These are phyloP conservation scores for Tipula unca DNA, from an alignment of 2,888 invertebrate species.

Conservation along the genomic window DNA sequence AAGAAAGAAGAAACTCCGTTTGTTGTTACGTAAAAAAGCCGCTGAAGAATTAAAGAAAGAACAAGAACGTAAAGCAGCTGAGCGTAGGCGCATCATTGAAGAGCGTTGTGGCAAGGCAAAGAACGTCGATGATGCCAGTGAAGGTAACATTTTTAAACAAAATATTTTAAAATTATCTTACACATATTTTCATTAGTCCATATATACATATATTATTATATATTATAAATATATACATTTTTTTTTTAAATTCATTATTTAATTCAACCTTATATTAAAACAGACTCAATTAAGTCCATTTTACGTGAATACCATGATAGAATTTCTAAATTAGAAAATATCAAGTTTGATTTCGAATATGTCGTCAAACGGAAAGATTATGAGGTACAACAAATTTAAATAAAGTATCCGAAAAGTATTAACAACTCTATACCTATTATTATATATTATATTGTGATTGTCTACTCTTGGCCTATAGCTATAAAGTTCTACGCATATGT, in stretches of 20 bases:
- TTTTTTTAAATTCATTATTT: conserved; percentile 16
- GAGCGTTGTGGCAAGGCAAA: conserved; percentile 90
- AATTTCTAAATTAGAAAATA: conserved; percentile 81
- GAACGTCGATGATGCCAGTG: conserved; percentile 83
- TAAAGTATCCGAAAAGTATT: conserved; percentile 19
- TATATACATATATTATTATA: neutral
- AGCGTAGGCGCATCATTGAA: conserved; percentile 94
- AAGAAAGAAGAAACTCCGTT: conserved; percentile 99
- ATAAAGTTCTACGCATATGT: neutral
- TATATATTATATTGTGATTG: neutral
- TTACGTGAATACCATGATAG: conserved; percentile 80
- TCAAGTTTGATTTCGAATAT: conserved; percentile 98
- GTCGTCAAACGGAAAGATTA: conserved; percentile 96
- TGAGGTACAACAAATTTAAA: conserved; percentile 65
- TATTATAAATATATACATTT: neutral
- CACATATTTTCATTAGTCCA: neutral
- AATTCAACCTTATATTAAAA: conserved; percentile 26
- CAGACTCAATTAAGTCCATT: conserved; percentile 69
- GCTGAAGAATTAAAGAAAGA: conserved; percentile 99
- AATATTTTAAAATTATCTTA: conserved; percentile 22
- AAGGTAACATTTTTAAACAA: conserved; percentile 57
- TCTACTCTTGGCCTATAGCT: neutral
- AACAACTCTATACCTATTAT: neutral
- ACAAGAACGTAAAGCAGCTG: conserved; percentile 97
- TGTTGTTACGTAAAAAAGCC: conserved; percentile 99